These are phyloP conservation scores for Bombycilla garrulus DNA, from an alignment of 2,113 vertebrate genomes.

Conservation along the genomic window DNA sequence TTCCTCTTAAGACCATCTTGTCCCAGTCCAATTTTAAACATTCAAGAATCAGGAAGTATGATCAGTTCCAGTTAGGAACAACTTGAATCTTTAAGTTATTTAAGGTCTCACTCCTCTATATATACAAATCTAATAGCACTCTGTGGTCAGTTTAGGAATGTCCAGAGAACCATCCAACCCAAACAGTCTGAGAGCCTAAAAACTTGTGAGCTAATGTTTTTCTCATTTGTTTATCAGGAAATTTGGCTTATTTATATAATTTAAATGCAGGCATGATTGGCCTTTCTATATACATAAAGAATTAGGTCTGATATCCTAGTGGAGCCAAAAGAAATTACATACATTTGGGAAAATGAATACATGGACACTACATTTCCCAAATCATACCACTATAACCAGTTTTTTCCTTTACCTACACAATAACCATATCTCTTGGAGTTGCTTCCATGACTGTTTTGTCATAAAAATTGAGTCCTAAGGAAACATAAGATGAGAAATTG, in stretches of 20 bases:
- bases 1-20: background rate
- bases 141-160: background rate
- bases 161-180: background rate
- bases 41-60: background rate
- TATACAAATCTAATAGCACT: background rate
- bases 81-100: background rate
- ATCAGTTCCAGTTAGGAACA: background rate
- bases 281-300: background rate
- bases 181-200: background rate
- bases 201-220: background rate
- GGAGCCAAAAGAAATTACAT: background rate
- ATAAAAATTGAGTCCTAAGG: background rate
- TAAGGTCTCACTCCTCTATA: background rate
- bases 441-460: background rate
- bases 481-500: background rate
- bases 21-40: background rate
- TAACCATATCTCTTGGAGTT: background rate
- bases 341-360: background rate
- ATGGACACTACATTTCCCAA: background rate
- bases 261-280: background rate
- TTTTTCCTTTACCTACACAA: background rate
- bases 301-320: background rate
- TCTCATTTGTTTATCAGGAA: slow-evolving; percentile 13
- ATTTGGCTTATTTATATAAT: background rate
- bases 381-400: background rate